A percentile compares a stretch with the other conserved stretches of the same genome.
Evolutionary conservation across 2,797 vertebrate species (phyloP).

Genomic region (Tinamus major): DNA sequence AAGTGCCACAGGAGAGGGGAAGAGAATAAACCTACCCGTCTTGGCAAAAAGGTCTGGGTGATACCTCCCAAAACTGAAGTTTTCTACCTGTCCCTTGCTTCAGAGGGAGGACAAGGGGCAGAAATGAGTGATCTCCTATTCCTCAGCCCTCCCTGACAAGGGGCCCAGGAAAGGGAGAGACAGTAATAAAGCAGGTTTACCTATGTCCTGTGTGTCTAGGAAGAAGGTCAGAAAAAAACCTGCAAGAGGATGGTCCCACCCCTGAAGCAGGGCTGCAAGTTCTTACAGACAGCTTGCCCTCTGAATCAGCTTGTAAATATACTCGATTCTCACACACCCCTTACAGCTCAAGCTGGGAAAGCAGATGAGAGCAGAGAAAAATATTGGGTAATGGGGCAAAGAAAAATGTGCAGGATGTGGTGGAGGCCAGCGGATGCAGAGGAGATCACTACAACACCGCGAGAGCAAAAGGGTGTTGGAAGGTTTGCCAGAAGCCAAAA

Average conservation of each 20-base stretch:
- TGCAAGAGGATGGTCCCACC: neutral
- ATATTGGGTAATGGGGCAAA: neutral
- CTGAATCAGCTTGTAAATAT: neutral
- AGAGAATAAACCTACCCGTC: neutral
- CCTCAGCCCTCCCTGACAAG: neutral
- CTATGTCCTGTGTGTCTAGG: fast-evolving
- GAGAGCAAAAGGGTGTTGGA: neutral
- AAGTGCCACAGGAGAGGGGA: neutral
- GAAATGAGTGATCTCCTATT: neutral
- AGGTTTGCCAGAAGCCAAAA: neutral
- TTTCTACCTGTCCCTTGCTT: neutral
- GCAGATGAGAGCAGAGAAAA: neutral
- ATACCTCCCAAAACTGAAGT: neutral
- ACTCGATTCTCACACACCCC: neutral
- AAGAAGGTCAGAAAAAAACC: neutral
- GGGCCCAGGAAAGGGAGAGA: neutral
- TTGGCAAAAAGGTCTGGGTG: neutral
- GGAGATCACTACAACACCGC: neutral
- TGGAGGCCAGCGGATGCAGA: no score
- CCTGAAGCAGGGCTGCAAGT: neutral
- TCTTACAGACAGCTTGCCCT: neutral
- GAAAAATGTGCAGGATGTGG: neutral
- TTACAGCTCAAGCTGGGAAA: neutral
- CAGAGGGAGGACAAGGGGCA: neutral
- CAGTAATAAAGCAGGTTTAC: neutral